Evolutionary conservation across 2,797 vertebrate species (phyloP), one percentile per base, ranked within the genome.

Genomic region (Hozukius guyotensis): DNA sequence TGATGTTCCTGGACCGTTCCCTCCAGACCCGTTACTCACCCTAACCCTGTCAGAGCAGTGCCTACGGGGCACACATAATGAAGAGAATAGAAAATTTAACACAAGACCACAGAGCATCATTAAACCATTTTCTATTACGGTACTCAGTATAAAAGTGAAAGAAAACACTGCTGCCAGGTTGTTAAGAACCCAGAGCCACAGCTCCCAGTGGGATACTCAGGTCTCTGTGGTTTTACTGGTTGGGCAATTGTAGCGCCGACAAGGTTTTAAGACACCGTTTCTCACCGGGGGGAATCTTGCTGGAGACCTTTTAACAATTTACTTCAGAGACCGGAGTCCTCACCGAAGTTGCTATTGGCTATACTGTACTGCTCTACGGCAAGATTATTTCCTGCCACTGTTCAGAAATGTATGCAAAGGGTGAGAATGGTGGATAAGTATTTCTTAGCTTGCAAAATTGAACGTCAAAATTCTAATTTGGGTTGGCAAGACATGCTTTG

Each of bases 81-180:
- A 93, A 92, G 79, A 91, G 92, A 81, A 90, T 69, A 76, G 89
- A 81, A 92, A 92, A 89, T 90, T 89, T 80, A 91, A 92, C 88
- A 88, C 77, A 69, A 83, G 80, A 86, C 82, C 88, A 72, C 61
- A 77, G 84, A 88, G 90, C 87, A 89, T 92, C 89, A 90, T 90
- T 93, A 94, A 90, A 88, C 77, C 61, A 59, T 92, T 92, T 91
- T 89, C 82, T 87, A 87, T 92, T 81, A 88, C 32, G 10, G 77
- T 71, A 69, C 76, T 73, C 65, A 42, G 53, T 87, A 83, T 62
- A 75, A 81, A 82, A 83, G 63, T 3, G n/a, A 82, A 82, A 78
- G 81, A 89, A 87, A 89, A 80, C 82, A 81, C 78, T 64, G 59
- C 81, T 77, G 71, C 68, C 78, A 81, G 77, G 79, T 85, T 88